These are phyloP conservation scores for Odontesthes bonariensis DNA, from an alignment of 2,113 vertebrate genomes.

Conservation along the genomic window DNA sequence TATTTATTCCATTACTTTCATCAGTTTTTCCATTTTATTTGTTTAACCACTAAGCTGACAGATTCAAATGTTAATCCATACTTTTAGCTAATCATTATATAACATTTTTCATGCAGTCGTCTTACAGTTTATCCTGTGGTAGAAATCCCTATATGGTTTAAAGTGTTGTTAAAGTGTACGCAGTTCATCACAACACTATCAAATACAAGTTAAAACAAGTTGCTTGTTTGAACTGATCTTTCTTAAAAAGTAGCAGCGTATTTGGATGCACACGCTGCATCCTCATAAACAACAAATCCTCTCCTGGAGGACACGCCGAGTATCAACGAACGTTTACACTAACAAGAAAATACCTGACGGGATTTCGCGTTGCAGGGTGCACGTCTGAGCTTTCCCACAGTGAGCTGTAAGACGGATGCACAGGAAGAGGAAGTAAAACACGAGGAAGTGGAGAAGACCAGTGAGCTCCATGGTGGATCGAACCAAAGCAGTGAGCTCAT, in stretches of 20 bases:
- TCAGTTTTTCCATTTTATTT: no score
- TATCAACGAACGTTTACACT: slow-evolving; percentile 5
- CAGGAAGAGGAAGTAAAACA: slow-evolving; percentile 8
- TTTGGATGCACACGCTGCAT: neutral
- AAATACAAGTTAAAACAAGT: no score
- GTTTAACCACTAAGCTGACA: no score
- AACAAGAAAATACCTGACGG: slow-evolving; percentile 23
- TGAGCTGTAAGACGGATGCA: slow-evolving; percentile 27
- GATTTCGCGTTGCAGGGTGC: slow-evolving; percentile 70
- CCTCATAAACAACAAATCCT: neutral
- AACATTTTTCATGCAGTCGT: no score
- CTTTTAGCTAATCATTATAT: no score
- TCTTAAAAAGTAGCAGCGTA: no score
- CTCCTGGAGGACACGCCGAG: slow-evolving; percentile 1
- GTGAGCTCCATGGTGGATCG: slow-evolving; percentile 1
- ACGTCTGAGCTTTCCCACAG: slow-evolving; percentile 36
- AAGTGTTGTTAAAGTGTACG: neutral
- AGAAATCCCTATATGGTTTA: neutral
- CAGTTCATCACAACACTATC: neutral
- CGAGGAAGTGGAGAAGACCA: slow-evolving; percentile 9
- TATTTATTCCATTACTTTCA: no score
- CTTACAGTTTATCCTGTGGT: neutral
- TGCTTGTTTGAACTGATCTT: no score
- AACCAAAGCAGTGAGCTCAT: slow-evolving; percentile 23
- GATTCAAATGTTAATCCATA: no score